Percentiles rank a stretch among this genome's conserved stretches.
Conservation (phyloP, 2,113 vertebrate species). For the Fregata magnificens region DNA sequence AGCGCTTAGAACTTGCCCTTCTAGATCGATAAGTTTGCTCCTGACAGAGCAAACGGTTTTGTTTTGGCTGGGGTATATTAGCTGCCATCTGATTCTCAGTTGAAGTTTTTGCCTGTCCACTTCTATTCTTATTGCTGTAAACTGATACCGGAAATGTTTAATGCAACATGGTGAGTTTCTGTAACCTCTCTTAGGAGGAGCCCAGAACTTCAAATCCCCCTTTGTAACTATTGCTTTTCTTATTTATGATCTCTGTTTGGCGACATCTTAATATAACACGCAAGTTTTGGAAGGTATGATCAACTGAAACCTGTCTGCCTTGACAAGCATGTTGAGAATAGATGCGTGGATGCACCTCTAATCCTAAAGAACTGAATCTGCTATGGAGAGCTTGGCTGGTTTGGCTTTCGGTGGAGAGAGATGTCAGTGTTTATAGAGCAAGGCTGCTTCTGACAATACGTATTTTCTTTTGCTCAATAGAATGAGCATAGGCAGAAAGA, state of each 20-base stretch:
- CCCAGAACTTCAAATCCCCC: background rate
- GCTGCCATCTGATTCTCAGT: background rate
- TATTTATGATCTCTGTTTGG: background rate
- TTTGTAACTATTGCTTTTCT: background rate
- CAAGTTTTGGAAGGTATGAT: background rate
- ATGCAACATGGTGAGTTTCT: background rate
- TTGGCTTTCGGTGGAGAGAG: background rate
- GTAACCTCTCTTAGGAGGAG: background rate
- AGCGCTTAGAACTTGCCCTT: background rate
- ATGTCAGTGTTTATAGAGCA: background rate
- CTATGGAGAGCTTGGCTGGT: background rate
- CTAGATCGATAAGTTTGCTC: background rate
- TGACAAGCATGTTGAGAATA: background rate
- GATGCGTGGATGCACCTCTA: background rate
- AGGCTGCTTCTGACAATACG: background rate
- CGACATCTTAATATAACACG: background rate
- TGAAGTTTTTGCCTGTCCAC: background rate
- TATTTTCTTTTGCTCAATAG: background rate
- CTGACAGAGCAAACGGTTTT: background rate
- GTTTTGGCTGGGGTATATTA: background rate
- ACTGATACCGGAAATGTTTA: background rate
- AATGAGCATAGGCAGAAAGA: constrained; percentile 14
- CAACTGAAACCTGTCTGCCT: background rate
- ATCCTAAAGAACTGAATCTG: background rate
- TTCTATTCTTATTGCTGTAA: background rate